Conservation (phyloP, 2,113 vertebrate species). For the Hemiscyllium ocellatum region DNA sequence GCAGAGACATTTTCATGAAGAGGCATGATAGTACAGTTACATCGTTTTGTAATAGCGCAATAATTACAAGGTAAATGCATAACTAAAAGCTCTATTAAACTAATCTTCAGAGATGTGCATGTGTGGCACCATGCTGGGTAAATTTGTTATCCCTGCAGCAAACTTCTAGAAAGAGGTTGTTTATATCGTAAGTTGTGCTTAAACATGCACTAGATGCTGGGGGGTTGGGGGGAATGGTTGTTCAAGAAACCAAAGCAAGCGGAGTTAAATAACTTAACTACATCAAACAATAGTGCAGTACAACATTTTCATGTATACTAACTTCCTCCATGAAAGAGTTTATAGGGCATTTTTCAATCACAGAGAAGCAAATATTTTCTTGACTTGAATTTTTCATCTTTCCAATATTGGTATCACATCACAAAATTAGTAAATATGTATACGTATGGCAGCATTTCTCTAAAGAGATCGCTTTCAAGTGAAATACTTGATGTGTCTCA, state of each 20-base stretch:
- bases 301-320: not conserved
- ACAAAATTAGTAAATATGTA: not conserved
- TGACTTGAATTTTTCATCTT: not conserved
- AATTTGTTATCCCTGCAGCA: conserved; percentile 65
- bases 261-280: not conserved
- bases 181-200: conserved; percentile 47
- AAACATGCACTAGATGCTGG: conserved; percentile 49
- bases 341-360: not conserved
- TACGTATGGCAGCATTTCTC: not conserved
- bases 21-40: conserved; percentile 57
- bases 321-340: not conserved
- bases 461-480: not conserved
- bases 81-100: conserved; percentile 71
- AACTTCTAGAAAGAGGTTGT: conserved; percentile 59
- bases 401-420: not conserved
- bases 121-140: conserved; percentile 64
- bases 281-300: not conserved
- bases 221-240: conserved; percentile 56
- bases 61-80: conserved; percentile 72
- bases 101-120: conserved; percentile 64
- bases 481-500: not conserved
- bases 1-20: conserved; percentile 59
- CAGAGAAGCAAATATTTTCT: not conserved
- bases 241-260: conserved; percentile 52
- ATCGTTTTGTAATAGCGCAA: conserved; percentile 58